Evolutionary conservation across 2,797 vertebrate species (phyloP).

Genomic region (Dendrocincla tyrannina): DNA sequence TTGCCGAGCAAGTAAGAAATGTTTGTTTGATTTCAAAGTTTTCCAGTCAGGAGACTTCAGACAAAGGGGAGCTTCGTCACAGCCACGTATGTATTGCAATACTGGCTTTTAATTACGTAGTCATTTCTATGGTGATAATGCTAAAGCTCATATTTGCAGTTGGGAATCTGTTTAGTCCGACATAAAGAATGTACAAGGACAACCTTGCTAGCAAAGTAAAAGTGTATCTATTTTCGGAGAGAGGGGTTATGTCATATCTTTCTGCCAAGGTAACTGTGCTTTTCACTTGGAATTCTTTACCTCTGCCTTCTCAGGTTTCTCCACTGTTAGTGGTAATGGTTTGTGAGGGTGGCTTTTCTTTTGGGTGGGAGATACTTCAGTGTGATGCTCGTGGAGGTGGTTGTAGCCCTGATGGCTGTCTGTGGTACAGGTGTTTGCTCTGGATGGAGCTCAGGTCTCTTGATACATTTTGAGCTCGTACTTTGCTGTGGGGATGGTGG

Average conservation of each 20-base stretch:
- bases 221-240: not conserved
- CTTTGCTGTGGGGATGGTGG: not conserved
- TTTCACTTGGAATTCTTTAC: not conserved
- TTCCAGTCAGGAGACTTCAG: constrained; percentile 26
- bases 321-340: not conserved
- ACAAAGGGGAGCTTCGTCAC: constrained; percentile 31
- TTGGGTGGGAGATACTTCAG: not conserved
- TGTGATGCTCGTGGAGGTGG: not conserved
- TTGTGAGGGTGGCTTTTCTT: not conserved
- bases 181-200: not conserved
- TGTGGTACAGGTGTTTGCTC: not conserved
- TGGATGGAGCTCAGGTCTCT: not conserved
- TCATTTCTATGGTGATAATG: not conserved
- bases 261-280: not conserved
- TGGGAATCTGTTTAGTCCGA: not conserved
- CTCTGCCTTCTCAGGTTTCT: not conserved
- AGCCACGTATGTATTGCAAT: constrained; percentile 16
- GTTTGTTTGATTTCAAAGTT: constrained; percentile 53
- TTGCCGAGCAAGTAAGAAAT: constrained; percentile 75
- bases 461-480: not conserved
- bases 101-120: not conserved
- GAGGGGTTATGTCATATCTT: not conserved
- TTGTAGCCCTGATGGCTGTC: not conserved
- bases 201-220: not conserved
- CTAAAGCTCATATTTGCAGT: not conserved